Conservation (phyloP, 1,140 invertebrate genomes). For the Aphelenchoides avenae region DNA sequence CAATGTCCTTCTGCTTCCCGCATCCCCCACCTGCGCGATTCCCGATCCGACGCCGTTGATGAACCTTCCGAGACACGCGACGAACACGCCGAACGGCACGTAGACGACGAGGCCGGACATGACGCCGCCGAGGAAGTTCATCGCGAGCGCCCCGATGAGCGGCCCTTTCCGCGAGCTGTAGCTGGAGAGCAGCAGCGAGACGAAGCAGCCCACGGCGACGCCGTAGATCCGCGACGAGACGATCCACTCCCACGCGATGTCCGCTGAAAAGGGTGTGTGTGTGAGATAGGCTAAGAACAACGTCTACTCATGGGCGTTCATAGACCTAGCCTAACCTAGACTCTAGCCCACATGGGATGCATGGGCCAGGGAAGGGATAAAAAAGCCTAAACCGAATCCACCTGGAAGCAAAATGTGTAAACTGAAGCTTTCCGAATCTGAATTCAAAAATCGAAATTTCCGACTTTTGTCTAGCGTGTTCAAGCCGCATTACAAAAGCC, state of each 20-base stretch:
- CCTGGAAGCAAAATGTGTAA: no score
- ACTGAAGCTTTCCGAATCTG: no score
- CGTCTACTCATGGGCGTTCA: no score
- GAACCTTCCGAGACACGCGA: conserved; percentile 34
- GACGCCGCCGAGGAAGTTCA: conserved; percentile 38
- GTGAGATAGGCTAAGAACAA: no score
- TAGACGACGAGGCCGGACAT: conserved; percentile 29
- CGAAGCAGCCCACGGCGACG: conserved; percentile 32
- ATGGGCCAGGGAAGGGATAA: no score
- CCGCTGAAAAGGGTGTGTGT: conserved; percentile 36
- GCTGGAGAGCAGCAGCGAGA: conserved; percentile 34
- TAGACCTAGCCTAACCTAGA: no score
- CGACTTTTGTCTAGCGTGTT: no score
- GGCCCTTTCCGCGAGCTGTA: conserved; percentile 23
- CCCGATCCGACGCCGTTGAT: conserved; percentile 39
- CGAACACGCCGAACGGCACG: conserved; percentile 10
- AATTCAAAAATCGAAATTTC: no score
- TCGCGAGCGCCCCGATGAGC: conserved; percentile 23
- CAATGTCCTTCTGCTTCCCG: not conserved
- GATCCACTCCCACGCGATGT: conserved; percentile 46
- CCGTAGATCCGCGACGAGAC: conserved; percentile 44
- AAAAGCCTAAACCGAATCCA: no score
- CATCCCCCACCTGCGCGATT: conserved; percentile 26
- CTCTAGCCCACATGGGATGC: no score
- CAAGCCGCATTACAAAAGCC: no score